Evolutionary conservation across 2,888 invertebrate genomes (phyloP).

Genomic region (Mactromeris polynyma): DNA sequence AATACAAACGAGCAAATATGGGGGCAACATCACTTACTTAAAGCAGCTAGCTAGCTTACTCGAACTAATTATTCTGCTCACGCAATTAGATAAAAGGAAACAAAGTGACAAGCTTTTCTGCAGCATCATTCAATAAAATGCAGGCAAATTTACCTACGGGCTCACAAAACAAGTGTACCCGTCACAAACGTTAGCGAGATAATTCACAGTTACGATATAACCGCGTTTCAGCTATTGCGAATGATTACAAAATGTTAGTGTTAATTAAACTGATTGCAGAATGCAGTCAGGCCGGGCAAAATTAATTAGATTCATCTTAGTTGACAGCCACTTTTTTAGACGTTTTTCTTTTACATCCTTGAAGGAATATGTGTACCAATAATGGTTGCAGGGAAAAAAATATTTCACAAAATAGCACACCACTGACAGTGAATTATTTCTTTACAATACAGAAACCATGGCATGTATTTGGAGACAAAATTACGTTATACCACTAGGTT

Average conservation of each 20-base stretch:
- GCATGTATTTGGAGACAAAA: neutral
- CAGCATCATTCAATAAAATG: neutral
- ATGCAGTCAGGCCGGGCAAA: constrained; percentile 15
- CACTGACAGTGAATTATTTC: neutral
- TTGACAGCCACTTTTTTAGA: neutral
- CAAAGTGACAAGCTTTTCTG: neutral
- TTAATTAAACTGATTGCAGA: constrained; percentile 2
- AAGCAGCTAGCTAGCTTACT: neutral
- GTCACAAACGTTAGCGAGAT: constrained; percentile 15
- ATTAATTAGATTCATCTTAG: constrained; percentile 11
- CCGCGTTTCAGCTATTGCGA: neutral
- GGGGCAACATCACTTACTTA: neutral
- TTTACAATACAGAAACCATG: neutral
- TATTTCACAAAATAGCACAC: neutral
- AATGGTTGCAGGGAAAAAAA: neutral
- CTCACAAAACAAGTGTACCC: constrained; percentile 2
- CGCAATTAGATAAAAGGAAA: neutral
- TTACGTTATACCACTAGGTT: neutral
- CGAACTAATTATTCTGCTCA: neutral
- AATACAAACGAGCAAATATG: neutral
- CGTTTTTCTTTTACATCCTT: neutral
- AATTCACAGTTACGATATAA: constrained; percentile 13
- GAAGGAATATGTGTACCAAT: neutral
- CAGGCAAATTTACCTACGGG: constrained; percentile 20
- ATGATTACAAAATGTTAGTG: constrained; percentile 14